phyloP scores from a whole-genome alignment of 2,797 vertebrate genomes.

The Lagorchestes hirsutus region DNA sequence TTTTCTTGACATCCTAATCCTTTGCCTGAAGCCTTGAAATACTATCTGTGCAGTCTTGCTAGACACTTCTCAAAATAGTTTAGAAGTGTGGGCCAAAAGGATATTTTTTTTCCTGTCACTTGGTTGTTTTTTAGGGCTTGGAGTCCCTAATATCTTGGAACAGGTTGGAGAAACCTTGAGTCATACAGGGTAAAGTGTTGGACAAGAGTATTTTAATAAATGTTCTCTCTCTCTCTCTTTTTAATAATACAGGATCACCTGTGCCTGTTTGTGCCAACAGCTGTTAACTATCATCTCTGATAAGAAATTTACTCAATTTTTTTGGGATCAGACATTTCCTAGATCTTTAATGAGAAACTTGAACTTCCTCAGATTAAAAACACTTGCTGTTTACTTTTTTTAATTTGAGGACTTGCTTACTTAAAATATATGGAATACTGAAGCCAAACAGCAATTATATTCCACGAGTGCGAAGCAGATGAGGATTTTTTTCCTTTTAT shows the following conservation, averaged over 20 bases:
- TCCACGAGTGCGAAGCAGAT: background rate
- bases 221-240: background rate
- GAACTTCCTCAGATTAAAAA: constrained; percentile 53
- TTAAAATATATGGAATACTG: constrained; percentile 21
- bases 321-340: constrained; percentile 42
- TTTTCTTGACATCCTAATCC: constrained; percentile 44
- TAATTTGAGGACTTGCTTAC: constrained; percentile 33
- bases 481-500: constrained; percentile 46
- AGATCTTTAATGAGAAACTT: constrained; percentile 29
- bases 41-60: background rate
- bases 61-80: background rate
- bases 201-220: background rate
- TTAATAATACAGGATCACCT: constrained; percentile 40
- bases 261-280: constrained; percentile 33
- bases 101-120: constrained; percentile 17
- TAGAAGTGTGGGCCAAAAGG: background rate
- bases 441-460: background rate
- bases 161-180: constrained; percentile 34
- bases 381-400: constrained; percentile 57
- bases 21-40: constrained; percentile 21
- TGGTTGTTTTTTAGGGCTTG: constrained; percentile 49
- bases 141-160: constrained; percentile 16
- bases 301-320: constrained; percentile 34
- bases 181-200: constrained; percentile 21
- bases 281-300: constrained; percentile 10